Evolutionary conservation across 2,113 vertebrate genomes (phyloP).

Genomic region (Cichladusa arquata): DNA sequence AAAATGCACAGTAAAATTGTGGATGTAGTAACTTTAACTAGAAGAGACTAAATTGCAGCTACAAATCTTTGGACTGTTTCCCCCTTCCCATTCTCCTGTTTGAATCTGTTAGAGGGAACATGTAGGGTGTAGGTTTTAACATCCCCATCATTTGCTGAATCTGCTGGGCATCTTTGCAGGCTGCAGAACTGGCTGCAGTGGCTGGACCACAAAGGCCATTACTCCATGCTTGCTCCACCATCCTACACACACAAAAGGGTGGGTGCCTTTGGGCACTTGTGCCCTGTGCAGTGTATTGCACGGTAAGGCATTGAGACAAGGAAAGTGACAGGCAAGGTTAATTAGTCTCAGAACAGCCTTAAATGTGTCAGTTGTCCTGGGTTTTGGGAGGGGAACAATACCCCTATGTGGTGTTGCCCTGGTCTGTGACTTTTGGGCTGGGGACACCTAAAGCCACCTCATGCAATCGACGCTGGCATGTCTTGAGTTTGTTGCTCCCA

Average conservation of each 20-base stretch:
- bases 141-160: neutral
- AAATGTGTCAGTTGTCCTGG: neutral
- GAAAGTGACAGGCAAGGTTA: neutral
- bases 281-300: neutral
- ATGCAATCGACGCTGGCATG: fast-evolving
- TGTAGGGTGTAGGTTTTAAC: neutral
- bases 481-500: neutral
- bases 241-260: neutral
- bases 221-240: neutral
- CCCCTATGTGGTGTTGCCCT: fast-evolving
- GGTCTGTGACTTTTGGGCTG: neutral
- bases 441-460: neutral
- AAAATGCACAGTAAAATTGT: conserved; percentile 16
- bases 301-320: neutral
- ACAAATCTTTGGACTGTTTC: conserved; percentile 19
- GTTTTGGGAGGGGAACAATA: neutral
- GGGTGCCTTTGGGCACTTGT: neutral
- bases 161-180: neutral
- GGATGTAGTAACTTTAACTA: neutral
- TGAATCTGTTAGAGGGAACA: neutral
- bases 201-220: neutral
- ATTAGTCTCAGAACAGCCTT: neutral
- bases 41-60: conserved; percentile 15
- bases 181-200: neutral
- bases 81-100: conserved; percentile 17